A percentile compares a stretch with the other conserved stretches of the same genome.
Conservation (phyloP, 2,888 invertebrate species). For the Ochlodes sylvanus region DNA sequence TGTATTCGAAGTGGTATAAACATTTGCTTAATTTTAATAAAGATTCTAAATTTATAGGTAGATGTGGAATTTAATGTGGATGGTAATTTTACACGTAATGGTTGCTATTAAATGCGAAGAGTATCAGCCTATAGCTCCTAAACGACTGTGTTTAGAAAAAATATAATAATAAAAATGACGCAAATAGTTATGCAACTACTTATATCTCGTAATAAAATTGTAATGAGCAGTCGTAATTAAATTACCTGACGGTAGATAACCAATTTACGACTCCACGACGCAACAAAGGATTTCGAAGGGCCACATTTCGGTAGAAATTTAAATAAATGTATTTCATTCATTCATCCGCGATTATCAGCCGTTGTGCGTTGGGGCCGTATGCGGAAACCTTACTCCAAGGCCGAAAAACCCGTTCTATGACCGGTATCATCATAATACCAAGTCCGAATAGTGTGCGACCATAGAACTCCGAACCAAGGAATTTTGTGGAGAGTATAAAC, state of each 20-base stretch:
- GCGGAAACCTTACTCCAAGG: conserved; percentile 76
- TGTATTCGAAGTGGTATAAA: too few species aligned
- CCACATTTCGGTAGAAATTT: conserved; percentile 29
- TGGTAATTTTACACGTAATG: too few species aligned
- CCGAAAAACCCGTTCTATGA: conserved; percentile 70
- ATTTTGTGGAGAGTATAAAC: conserved; percentile 33
- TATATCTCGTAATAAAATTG: too few species aligned
- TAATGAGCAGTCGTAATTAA: too few species aligned
- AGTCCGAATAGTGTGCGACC: conserved; percentile 39
- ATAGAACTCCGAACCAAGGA: conserved; percentile 42
- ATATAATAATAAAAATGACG: too few species aligned
- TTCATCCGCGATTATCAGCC: conserved; percentile 20
- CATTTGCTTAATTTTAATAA: too few species aligned
- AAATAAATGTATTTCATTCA: conserved; percentile 27
- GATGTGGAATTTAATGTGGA: too few species aligned
- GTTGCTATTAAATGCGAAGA: too few species aligned
- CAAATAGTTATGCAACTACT: too few species aligned
- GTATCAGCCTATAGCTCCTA: too few species aligned
- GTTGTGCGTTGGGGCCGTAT: conserved; percentile 58
- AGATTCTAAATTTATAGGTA: too few species aligned
- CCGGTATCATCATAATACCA: conserved; percentile 60
- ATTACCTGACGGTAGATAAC: neutral
- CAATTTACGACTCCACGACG: neutral
- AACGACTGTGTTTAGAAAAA: too few species aligned
- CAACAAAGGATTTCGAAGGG: conserved; percentile 1